These are phyloP conservation scores for Philaethria dido DNA, from an alignment of 2,888 invertebrate species.

Conservation along the genomic window DNA sequence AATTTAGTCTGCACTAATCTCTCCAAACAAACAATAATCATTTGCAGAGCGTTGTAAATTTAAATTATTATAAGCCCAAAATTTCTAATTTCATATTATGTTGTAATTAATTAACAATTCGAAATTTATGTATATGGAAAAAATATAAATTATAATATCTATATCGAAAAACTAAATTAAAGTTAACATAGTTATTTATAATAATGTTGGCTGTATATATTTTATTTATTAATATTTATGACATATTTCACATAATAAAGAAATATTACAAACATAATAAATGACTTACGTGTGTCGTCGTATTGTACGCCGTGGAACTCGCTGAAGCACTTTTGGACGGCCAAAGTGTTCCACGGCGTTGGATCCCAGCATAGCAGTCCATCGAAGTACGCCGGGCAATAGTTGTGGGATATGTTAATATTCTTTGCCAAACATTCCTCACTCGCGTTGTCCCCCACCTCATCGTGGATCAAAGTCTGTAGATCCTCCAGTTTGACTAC, in stretches of 20 bases:
- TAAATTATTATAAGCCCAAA: background rate
- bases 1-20: slow-evolving; percentile 3
- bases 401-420: slow-evolving; percentile 56
- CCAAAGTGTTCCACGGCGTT: slow-evolving; percentile 87
- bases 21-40: slow-evolving; percentile 7
- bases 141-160: background rate
- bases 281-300: slow-evolving; percentile 91
- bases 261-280: background rate
- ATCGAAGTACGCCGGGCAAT: slow-evolving; percentile 89
- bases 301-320: slow-evolving; percentile 91
- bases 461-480: slow-evolving; percentile 67
- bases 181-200: background rate
- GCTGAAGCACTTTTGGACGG: slow-evolving; percentile 90
- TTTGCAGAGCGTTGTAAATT: background rate
- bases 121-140: background rate
- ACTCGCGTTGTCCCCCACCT: slow-evolving; percentile 68
- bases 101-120: background rate
- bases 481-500: slow-evolving; percentile 79
- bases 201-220: background rate
- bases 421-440: slow-evolving; percentile 70
- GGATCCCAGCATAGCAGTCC: slow-evolving; percentile 93
- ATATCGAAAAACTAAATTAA: background rate
- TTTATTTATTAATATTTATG: background rate
- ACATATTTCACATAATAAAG: background rate
- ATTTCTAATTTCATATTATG: background rate